Conservation (phyloP, 2,113 vertebrate genomes). For the Plectropomus leopardus region DNA sequence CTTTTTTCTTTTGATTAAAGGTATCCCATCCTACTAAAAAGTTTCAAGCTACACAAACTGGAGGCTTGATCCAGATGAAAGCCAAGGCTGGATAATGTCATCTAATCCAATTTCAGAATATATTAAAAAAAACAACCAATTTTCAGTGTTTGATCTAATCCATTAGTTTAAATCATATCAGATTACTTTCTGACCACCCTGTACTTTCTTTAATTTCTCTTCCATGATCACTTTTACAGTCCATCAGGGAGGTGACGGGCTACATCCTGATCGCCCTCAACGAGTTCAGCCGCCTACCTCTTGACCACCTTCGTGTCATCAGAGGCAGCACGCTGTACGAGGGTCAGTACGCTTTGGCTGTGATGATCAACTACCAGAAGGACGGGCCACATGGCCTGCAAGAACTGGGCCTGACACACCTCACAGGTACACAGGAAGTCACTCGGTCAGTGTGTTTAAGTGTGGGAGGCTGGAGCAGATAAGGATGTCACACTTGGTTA, state of each 20-base stretch:
- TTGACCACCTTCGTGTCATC: constrained; percentile 92
- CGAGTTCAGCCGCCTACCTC: constrained; percentile 88
- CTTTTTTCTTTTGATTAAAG: no score
- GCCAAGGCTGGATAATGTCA: no score
- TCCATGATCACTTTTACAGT: constrained; percentile 77
- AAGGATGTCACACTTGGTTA: constrained; percentile 32
- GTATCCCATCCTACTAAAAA: no score
- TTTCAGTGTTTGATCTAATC: no score
- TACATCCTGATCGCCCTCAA: constrained; percentile 94
- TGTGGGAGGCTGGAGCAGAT: constrained; percentile 50
- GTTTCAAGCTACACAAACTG: no score
- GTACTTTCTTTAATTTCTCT: background rate
- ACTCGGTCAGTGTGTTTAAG: constrained; percentile 31
- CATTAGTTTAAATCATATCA: no score
- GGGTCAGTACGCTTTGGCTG: constrained; percentile 87
- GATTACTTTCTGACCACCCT: no score
- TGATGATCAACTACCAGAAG: constrained; percentile 93
- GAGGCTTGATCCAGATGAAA: no score
- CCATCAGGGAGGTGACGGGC: constrained; percentile 95
- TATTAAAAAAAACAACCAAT: no score
- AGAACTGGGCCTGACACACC: constrained; percentile 89
- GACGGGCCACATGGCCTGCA: constrained; percentile 87
- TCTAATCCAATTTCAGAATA: no score
- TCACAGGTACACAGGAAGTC: constrained; percentile 87
- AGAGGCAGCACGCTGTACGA: constrained; percentile 91